Conservation (phyloP, 2,113 vertebrate species). For the Bujurquina vittata region DNA sequence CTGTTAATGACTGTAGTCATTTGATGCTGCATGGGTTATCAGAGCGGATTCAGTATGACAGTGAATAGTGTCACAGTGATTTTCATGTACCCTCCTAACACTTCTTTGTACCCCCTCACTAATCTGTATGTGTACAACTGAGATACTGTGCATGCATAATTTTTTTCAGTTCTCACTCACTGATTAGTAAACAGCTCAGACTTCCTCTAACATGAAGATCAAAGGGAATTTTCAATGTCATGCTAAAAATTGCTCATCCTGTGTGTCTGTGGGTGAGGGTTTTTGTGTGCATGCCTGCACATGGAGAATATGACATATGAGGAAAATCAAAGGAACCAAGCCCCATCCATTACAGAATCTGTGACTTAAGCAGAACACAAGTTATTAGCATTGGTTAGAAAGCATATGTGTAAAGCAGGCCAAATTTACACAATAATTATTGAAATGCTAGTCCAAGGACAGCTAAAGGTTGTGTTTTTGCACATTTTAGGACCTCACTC, state of each 20-base stretch:
- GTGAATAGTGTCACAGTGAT: constrained; percentile 43
- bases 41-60: constrained; percentile 24
- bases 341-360: constrained; percentile 3
- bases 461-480: background rate
- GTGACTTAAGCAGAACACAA: constrained; percentile 1
- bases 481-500: background rate
- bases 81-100: constrained; percentile 44
- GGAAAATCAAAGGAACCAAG: constrained; percentile 31
- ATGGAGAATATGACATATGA: constrained; percentile 36
- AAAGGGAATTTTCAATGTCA: constrained; percentile 72
- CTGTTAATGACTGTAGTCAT: constrained; percentile 40
- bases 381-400: constrained; percentile 23
- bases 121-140: constrained; percentile 45
- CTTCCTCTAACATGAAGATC: constrained; percentile 62
- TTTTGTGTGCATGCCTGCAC: constrained; percentile 35
- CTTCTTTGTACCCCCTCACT: constrained; percentile 45
- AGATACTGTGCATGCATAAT: constrained; percentile 47
- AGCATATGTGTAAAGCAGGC: background rate
- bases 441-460: background rate
- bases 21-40: constrained; percentile 27
- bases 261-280: constrained; percentile 20
- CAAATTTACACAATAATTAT: background rate
- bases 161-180: constrained; percentile 32
- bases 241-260: constrained; percentile 54
- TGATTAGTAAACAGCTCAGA: constrained; percentile 66